A percentile compares a stretch with the other conserved stretches of the same genome.
Conservation (phyloP, 2,888 invertebrate genomes). For the Synanthedon formicaeformis region DNA sequence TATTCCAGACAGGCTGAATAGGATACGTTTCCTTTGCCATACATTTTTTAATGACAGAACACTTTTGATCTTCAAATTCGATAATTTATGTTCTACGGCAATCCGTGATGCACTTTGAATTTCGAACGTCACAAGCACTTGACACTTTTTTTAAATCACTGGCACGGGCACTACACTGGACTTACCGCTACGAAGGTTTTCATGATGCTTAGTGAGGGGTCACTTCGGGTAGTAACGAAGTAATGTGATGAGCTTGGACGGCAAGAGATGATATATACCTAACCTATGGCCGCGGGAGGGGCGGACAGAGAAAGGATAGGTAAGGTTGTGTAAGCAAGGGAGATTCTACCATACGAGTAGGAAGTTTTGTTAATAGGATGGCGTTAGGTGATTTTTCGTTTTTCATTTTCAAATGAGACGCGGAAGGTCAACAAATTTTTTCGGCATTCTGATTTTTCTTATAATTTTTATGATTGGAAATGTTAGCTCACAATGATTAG, state of each 20-base stretch:
- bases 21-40: not conserved
- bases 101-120: conserved; percentile 32
- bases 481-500: not conserved
- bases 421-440: not conserved
- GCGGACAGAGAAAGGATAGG: conserved; percentile 66
- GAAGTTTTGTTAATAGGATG: conserved; percentile 60
- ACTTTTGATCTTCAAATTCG: conserved; percentile 4
- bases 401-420: not conserved
- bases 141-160: conserved; percentile 34
- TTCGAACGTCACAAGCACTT: conserved; percentile 55
- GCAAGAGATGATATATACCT: conserved; percentile 55
- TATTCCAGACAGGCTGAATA: not conserved
- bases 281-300: conserved; percentile 50
- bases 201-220: conserved; percentile 63
- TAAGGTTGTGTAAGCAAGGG: conserved; percentile 60
- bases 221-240: conserved; percentile 58
- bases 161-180: conserved; percentile 42
- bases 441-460: not conserved
- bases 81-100: not conserved
- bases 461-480: not conserved
- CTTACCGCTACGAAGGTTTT: conserved; percentile 70
- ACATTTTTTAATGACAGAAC: not conserved
- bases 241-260: conserved; percentile 49
- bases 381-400: conserved; percentile 39
- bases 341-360: conserved; percentile 50